Base-by-base conservation (phyloP, 2,797 vertebrate species). In the Gambelia wislizenii region DNA sequence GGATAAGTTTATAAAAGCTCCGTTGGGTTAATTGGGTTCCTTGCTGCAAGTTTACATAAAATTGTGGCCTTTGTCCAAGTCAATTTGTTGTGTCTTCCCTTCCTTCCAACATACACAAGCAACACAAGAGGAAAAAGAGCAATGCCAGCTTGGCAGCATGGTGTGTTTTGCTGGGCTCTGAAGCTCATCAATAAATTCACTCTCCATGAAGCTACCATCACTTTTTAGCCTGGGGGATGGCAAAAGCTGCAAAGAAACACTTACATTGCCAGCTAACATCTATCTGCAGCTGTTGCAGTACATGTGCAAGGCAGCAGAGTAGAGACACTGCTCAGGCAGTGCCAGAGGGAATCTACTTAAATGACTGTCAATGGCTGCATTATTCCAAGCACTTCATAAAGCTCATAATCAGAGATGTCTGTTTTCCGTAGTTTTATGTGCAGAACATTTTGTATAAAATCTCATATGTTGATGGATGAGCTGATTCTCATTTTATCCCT, bases 351-450 rank as follows among this genome's bases (percentile, higher is more conserved):
- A 81, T 89, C 77, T 52, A 64, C 82, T 75, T 85, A 30, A 86
- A 89, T 75, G 78, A 52, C 56, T 89, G 83, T 89, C 84, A 85
- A 6, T 74, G 14, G 33, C 33, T 75, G 39, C 88, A 81, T 81
- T 89, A 85, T 85, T 85, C 81, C 76, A 85, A 72, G 86, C 84
- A 81, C 61, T 82, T 86, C 87, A 89, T 77, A 91, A 88, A 64
- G 70, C 42, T 83, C 85, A 83, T 88, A 85, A 89, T 89, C 83
- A 81, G 77, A 85, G 33, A 64, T 87, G 85, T 78, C 89, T 86
- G 70, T 70, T 83, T 78, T 83, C 59, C 59, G 69, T 42, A 22
- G 39, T 75, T 77, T 86, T 54, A 86, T 13, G 33, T 64, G 74
- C 52, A 10, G 14, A 47, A 72, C 47, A 69, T 54, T 81, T 33